Evolutionary conservation across 2,113 vertebrate genomes (phyloP).

Genomic region (Misgurnus anguillicaudatus): DNA sequence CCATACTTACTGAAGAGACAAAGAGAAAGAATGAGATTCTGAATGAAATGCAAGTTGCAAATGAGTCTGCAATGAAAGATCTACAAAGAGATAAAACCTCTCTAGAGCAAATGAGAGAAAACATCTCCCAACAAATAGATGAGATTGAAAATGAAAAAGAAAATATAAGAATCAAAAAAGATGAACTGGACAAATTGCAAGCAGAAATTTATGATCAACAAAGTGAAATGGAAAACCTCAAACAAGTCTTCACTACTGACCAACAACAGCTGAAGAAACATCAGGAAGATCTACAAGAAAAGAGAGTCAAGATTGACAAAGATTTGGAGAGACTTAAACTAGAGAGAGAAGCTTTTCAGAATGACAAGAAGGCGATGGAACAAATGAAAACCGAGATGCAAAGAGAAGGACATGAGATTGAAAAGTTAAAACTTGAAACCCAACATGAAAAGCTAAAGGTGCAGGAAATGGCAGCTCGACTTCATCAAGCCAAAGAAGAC

Average conservation of each 20-base stretch:
- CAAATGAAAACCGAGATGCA: not conserved
- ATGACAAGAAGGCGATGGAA: not conserved
- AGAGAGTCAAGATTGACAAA: not conserved
- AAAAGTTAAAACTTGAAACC: not conserved
- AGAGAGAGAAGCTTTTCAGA: not conserved
- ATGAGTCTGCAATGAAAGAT: not conserved
- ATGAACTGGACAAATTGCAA: not conserved
- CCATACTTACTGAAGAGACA: not conserved
- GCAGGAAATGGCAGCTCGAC: not conserved
- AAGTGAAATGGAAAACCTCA: not conserved
- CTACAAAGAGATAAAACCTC: not conserved
- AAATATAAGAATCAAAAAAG: not conserved
- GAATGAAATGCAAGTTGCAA: conserved; percentile 6
- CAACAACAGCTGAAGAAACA: not conserved
- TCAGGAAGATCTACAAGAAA: not conserved
- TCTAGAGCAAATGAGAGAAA: conserved; percentile 31
- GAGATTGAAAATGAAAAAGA: not conserved
- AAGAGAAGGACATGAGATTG: not conserved
- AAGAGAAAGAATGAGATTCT: not conserved
- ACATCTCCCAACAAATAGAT: conserved; percentile 9
- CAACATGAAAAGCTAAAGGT: not conserved
- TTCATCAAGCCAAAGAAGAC: not conserved
- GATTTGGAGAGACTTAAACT: not conserved
- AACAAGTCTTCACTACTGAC: not conserved
- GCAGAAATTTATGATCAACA: not conserved